A percentile compares a stretch with the other conserved stretches of the same genome.
Conservation (phyloP, 2,797 vertebrate genomes). For the Diglossa cyanea region DNA sequence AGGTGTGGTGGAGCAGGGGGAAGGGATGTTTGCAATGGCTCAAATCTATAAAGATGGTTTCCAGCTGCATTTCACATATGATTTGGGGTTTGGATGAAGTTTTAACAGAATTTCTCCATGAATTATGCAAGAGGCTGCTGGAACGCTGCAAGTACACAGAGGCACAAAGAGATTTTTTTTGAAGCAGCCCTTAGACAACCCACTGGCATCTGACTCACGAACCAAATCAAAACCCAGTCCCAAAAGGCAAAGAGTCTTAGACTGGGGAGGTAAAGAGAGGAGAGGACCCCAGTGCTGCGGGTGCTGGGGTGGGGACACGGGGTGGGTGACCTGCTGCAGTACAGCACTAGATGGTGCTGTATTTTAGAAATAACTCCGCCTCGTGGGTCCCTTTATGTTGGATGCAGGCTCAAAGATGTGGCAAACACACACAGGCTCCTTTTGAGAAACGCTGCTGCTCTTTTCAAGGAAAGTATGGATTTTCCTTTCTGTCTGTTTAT, state of each 20-base stretch:
- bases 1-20: conserved; percentile 31
- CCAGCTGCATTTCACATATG: conserved; percentile 50
- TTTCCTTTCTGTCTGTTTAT: conserved; percentile 8
- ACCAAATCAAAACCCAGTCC: not conserved
- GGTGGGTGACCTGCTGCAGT: not conserved
- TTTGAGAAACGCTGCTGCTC: not conserved
- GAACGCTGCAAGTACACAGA: conserved; percentile 21
- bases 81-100: conserved; percentile 57
- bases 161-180: conserved; percentile 35
- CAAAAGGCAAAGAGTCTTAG: not conserved
- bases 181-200: conserved; percentile 11
- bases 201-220: not conserved
- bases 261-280: not conserved
- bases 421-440: not conserved
- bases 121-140: conserved; percentile 62
- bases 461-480: not conserved
- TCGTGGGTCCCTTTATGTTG: not conserved
- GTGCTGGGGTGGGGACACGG: not conserved
- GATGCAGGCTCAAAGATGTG: not conserved
- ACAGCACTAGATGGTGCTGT: conserved; percentile 64
- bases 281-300: not conserved
- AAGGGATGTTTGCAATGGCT: conserved; percentile 39
- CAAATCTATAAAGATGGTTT: conserved; percentile 23
- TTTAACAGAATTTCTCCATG: conserved; percentile 54
- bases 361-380: conserved; percentile 53